Evolutionary conservation across 2,797 vertebrate genomes (phyloP), one percentile per base, ranked within the genome.

Genomic region (Clarias fuscus): DNA sequence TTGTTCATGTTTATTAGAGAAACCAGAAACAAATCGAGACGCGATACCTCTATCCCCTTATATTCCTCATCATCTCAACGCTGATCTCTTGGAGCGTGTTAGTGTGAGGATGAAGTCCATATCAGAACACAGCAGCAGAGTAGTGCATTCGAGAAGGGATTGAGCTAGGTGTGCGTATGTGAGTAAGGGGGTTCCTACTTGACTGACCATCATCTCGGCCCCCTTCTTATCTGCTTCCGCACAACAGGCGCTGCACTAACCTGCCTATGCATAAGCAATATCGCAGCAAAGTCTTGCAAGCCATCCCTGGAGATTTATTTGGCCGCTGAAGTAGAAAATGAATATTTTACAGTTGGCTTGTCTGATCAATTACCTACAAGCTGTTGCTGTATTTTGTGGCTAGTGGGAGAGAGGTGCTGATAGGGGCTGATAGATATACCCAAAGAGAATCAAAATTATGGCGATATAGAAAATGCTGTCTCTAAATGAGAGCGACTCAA

Each of bases 341-440:
- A 99, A 99, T 99, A 98, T 99, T 99, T 99, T 98, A 98, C 98
- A 99, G 96, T 99, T 98, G 97, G 98, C 97, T 99, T 98, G 96
- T 96, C 97, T 98, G 97, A 99, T 99, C 97, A 99, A 99, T 99
- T 99, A 98, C 98, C 96, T 98, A 97, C 98, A 98, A 99, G 97
- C 98, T 98, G 97, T 97, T 97, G 96, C 96, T 95, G 95, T 96
- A 97, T 97, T 98, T 97, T 96, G 97, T 96, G 96, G 96, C 95
- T 93, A 95, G 96, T 96, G 93, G 94, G 94, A 97, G 94, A 96
- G 93, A 94, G 94, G 92, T 93, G 94, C 95, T 96, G 96, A 95
- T 96, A 96, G 71, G 64, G 80, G 90, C 61, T 86, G 95, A 96
- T 95, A 95, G 95, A 94, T 94, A 96, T 96, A 94, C 95, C 95